phyloP scores from a whole-genome alignment of 2,888 invertebrate species.

The Cerceris ruficornis region DNA sequence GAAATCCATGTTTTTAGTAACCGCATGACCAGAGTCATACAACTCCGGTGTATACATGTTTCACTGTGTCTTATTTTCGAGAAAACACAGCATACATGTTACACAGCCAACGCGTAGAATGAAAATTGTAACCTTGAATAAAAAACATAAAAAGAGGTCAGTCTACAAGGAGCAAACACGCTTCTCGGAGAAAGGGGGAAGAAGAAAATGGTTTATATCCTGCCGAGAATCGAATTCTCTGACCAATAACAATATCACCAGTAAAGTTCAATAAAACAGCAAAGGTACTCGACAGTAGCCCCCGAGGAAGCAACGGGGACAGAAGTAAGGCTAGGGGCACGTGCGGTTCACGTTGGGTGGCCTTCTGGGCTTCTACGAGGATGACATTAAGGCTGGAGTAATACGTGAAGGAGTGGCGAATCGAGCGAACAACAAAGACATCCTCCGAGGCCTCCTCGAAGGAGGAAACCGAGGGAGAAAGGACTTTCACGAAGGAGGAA shows the following conservation, averaged over 20 bases:
- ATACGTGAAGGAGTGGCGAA: not conserved
- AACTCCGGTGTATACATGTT: no score
- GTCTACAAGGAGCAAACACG: no score
- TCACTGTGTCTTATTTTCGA: no score
- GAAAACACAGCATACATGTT: no score
- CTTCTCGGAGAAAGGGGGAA: not conserved
- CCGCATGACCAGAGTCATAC: no score
- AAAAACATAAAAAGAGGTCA: no score
- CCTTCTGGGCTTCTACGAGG: not conserved
- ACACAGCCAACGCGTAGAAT: no score
- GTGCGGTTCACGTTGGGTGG: not conserved
- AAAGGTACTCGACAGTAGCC: not conserved
- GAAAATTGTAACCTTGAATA: no score
- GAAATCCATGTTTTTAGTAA: no score
- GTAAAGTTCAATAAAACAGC: conserved; percentile 1
- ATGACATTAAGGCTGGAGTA: conserved; percentile 17
- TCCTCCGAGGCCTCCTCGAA: not conserved
- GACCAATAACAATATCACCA: conserved; percentile 7
- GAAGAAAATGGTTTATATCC: not conserved
- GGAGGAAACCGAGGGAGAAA: conserved; percentile 17
- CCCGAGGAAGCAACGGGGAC: conserved; percentile 7
- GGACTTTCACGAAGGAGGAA: conserved; percentile 60
- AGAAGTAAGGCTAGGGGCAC: not conserved
- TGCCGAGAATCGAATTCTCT: not conserved
- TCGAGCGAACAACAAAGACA: not conserved